phyloP scores from a whole-genome alignment of 1,140 invertebrate genomes.

The Parasteatoda tepidariorum region DNA sequence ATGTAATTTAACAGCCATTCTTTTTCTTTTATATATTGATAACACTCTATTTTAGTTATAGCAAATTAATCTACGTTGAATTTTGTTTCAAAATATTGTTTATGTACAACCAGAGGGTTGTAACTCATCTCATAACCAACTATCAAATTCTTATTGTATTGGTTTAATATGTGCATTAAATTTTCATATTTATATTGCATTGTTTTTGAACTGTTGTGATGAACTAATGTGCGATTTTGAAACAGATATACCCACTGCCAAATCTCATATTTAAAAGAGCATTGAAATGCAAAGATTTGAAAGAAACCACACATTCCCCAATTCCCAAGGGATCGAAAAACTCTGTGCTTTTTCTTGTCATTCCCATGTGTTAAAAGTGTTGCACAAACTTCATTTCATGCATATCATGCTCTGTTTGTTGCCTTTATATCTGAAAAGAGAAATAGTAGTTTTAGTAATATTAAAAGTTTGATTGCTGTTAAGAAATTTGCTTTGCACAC shows the following conservation, averaged over 20 bases:
- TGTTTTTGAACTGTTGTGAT: too few relatives aligned
- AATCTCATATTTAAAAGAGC: slow-evolving; percentile 38
- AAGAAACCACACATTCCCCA: slow-evolving; percentile 18
- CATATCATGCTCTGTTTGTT: slow-evolving; percentile 60
- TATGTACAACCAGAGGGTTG: too few relatives aligned
- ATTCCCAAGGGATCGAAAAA: slow-evolving; percentile 18
- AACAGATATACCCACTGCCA: slow-evolving; percentile 36
- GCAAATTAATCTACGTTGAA: too few relatives aligned
- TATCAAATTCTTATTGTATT: too few relatives aligned
- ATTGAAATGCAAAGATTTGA: slow-evolving; percentile 40
- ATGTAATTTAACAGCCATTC: too few relatives aligned
- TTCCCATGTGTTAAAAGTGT: slow-evolving; percentile 28
- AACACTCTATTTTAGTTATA: too few relatives aligned
- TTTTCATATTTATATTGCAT: too few relatives aligned
- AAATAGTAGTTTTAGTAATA: slow-evolving; percentile 29
- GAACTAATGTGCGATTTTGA: too few relatives aligned
- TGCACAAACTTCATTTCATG: slow-evolving; percentile 58
- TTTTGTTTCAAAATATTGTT: too few relatives aligned
- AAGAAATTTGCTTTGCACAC: slow-evolving; percentile 8
- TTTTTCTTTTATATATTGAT: too few relatives aligned
- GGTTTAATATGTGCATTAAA: too few relatives aligned
- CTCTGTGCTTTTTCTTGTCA: slow-evolving; percentile 14
- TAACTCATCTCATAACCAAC: too few relatives aligned
- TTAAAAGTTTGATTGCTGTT: slow-evolving; percentile 28
- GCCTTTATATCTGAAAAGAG: slow-evolving; percentile 50